Evolutionary conservation across 2,113 vertebrate genomes (phyloP).

Genomic region (Anhinga anhinga): DNA sequence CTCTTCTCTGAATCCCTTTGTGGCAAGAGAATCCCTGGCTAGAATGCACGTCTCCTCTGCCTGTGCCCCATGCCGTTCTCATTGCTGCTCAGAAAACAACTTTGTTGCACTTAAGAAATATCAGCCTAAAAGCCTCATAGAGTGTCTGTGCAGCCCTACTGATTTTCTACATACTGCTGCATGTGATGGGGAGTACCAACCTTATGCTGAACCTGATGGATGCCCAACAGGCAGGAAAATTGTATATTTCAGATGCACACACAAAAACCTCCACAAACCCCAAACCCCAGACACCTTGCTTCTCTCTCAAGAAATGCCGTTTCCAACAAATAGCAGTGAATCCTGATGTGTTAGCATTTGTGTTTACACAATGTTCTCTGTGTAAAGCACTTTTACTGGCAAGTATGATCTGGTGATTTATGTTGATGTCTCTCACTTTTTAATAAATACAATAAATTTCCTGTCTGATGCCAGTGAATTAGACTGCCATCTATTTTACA

Average conservation of each 20-base stretch:
- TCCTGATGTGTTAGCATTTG: not conserved
- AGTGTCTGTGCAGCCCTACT: not conserved
- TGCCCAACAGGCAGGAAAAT: not conserved
- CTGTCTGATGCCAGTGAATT: not conserved
- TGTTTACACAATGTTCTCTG: not conserved
- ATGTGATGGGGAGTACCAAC: not conserved
- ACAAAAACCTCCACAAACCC: fast-evolving
- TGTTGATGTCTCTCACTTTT: not conserved
- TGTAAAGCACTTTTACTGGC: not conserved
- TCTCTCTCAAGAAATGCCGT: not conserved
- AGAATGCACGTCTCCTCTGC: fast-evolving
- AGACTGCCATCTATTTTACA: not conserved
- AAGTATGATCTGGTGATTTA: not conserved
- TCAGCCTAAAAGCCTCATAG: not conserved
- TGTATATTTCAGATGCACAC: not conserved
- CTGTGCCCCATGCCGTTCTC: not conserved
- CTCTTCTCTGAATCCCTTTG: not conserved
- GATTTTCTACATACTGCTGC: not conserved
- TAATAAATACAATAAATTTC: not conserved
- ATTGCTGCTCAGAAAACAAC: not conserved
- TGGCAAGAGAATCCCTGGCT: not conserved
- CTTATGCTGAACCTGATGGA: not conserved
- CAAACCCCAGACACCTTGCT: not conserved
- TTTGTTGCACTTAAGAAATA: not conserved
- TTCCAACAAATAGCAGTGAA: not conserved